These are phyloP conservation scores for Pinctada fucata DNA, from an alignment of 2,888 invertebrate species.

Conservation along the genomic window DNA sequence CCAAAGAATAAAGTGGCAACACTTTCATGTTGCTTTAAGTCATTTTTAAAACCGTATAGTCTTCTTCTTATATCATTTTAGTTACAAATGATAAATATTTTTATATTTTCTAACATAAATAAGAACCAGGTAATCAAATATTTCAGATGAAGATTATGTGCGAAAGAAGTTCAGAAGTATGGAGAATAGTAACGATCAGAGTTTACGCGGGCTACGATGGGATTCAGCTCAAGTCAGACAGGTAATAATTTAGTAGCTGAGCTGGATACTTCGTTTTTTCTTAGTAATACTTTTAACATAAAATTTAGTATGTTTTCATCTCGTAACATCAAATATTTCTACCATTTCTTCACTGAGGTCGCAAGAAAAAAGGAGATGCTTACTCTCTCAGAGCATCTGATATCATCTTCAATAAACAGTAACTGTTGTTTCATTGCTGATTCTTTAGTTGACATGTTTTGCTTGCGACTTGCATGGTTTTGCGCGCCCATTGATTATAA, in stretches of 20 bases:
- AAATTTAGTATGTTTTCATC: background rate
- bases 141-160: constrained; percentile 75
- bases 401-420: too few relatives aligned
- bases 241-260: constrained; percentile 52
- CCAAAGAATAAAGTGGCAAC: background rate
- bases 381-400: too few relatives aligned
- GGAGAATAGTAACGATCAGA: constrained; percentile 68
- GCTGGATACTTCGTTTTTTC: background rate
- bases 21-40: too few relatives aligned
- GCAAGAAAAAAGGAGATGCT: too few relatives aligned
- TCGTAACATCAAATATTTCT: background rate
- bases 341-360: too few relatives aligned
- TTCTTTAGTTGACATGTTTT: too few relatives aligned
- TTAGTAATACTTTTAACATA: background rate
- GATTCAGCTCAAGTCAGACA: constrained; percentile 76
- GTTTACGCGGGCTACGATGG: constrained; percentile 72
- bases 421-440: too few relatives aligned
- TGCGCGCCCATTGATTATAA: too few relatives aligned
- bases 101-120: too few relatives aligned
- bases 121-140: background rate
- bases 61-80: background rate
- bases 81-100: background rate
- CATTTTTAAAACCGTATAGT: too few relatives aligned
- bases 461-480: too few relatives aligned
- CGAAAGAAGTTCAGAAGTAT: constrained; percentile 73